Conservation (phyloP, 2,888 invertebrate species). For the Molorchus minor region DNA sequence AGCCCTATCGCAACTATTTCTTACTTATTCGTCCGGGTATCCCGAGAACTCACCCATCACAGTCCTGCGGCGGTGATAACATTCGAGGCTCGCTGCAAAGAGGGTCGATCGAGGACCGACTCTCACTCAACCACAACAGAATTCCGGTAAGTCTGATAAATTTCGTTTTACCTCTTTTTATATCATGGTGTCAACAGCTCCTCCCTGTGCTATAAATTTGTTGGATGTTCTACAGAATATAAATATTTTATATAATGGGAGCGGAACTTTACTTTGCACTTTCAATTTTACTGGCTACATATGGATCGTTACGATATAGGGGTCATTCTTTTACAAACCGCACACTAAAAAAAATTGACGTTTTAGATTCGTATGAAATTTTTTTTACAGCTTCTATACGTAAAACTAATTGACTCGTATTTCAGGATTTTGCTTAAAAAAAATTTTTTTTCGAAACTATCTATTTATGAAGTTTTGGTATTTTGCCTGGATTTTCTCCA, state of each 20-base stretch:
- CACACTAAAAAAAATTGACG: no score
- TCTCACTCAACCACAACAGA: conserved; percentile 57
- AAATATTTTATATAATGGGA: conserved; percentile 1
- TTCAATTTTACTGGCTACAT: no score
- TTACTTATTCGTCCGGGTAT: conserved; percentile 72
- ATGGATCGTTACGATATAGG: no score
- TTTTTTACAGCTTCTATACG: no score
- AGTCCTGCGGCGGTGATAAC: conserved; percentile 67
- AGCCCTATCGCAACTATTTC: conserved; percentile 69
- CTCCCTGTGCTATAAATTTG: conserved; percentile 8
- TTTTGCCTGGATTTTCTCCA: no score
- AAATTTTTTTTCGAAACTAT: no score
- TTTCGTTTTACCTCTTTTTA: conserved; percentile 12
- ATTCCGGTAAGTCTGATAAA: conserved; percentile 50
- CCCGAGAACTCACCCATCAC: conserved; percentile 69
- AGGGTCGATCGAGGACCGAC: conserved; percentile 54
- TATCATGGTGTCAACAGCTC: conserved; percentile 10
- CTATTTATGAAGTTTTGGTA: no score
- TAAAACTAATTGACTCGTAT: no score
- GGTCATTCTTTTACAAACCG: no score
- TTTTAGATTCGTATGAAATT: no score
- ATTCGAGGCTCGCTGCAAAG: conserved; percentile 64
- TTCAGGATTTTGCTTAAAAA: no score
- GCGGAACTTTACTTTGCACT: no score
- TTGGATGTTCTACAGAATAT: background rate